Evolutionary conservation across 2,113 vertebrate species (phyloP).

Genomic region (Oreochromis spilurus): DNA sequence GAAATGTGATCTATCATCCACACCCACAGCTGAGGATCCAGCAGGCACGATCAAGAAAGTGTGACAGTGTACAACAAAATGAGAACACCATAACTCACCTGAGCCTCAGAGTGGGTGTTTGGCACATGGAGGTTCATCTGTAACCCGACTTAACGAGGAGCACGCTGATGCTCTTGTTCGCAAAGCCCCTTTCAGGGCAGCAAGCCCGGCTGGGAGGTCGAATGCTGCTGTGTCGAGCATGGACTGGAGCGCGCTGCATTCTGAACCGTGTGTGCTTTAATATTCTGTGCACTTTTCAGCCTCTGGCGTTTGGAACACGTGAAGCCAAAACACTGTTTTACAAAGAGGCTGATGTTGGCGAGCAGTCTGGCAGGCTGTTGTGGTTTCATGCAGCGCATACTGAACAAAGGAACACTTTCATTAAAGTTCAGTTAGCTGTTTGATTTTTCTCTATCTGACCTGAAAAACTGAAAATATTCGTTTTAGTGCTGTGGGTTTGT

Average conservation of each 20-base stretch:
- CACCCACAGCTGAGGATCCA: background rate
- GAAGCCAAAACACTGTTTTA: background rate
- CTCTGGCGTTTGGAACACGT: background rate
- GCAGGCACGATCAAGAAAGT: background rate
- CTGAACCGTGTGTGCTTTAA: background rate
- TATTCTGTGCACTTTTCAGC: background rate
- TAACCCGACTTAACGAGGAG: background rate
- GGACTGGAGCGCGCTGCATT: background rate
- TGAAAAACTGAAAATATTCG: background rate
- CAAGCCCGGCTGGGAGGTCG: background rate
- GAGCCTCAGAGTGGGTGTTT: background rate
- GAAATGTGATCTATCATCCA: background rate
- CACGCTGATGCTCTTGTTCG: background rate
- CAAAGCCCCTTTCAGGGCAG: background rate
- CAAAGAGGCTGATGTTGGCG: background rate
- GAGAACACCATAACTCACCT: accelerated
- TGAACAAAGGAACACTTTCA: background rate
- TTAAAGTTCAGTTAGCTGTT: background rate
- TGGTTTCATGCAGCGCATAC: background rate
- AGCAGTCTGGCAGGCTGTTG: background rate
- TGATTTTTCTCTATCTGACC: background rate
- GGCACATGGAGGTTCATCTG: background rate
- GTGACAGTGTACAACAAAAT: background rate
- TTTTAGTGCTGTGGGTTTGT: background rate
- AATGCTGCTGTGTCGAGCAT: accelerated